Percentiles rank a stretch among this genome's conserved stretches.
Conservation (phyloP, 2,888 invertebrate species). For the Agrilus mali region DNA sequence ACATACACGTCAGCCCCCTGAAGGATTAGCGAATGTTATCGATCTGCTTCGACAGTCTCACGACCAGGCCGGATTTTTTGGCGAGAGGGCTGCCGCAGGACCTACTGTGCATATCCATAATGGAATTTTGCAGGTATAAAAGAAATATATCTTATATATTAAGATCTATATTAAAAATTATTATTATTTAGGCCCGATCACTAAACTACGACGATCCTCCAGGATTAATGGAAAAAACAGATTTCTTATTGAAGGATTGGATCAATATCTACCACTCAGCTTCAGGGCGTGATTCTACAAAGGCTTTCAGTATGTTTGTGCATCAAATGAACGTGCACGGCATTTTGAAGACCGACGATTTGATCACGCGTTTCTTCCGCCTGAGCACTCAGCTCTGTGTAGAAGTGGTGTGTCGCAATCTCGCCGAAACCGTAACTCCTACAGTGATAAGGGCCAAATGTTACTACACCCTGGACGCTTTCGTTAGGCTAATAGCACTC, state of each 20-base stretch:
- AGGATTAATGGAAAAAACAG: conserved; percentile 89
- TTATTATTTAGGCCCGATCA: conserved; percentile 54
- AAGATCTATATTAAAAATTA: not conserved
- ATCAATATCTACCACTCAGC: conserved; percentile 76
- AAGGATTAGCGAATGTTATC: conserved; percentile 68
- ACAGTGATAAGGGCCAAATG: conserved; percentile 71
- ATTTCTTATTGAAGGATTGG: conserved; percentile 91
- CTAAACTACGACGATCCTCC: conserved; percentile 89
- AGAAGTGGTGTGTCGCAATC: conserved; percentile 72
- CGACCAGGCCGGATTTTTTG: conserved; percentile 56
- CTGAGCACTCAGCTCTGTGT: conserved; percentile 94
- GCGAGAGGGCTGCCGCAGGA: conserved; percentile 66
- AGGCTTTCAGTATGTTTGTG: conserved; percentile 88
- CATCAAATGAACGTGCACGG: conserved; percentile 95
- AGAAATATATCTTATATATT: not conserved
- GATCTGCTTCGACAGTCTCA: conserved; percentile 68
- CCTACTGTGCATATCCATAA: conserved; percentile 86
- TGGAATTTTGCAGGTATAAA: conserved; percentile 70
- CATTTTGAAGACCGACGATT: conserved; percentile 92
- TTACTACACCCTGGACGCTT: conserved; percentile 91
- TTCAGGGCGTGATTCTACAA: conserved; percentile 70
- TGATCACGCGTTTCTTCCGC: conserved; percentile 94
- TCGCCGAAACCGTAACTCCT: conserved; percentile 11
- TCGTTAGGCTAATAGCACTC: conserved; percentile 83
- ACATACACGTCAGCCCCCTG: conserved; percentile 65